These are phyloP conservation scores for Panthera tigris DNA, from an alignment of 2,113 vertebrate genomes.

Conservation along the genomic window DNA sequence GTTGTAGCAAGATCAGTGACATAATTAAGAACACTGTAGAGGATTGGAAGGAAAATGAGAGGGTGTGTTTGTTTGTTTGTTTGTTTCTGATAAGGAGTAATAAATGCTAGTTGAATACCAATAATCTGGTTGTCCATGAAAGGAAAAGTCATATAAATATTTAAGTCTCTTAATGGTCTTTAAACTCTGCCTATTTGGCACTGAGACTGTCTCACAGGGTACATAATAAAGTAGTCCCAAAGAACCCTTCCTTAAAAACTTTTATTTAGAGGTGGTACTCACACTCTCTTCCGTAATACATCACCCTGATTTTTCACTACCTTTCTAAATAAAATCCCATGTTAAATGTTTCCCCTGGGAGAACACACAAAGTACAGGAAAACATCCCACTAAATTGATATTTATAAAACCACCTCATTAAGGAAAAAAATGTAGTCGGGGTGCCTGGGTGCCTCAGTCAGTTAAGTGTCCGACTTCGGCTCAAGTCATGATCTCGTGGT, in stretches of 20 bases:
- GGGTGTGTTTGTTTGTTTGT: slow-evolving; percentile 39
- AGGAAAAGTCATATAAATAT: slow-evolving; percentile 72
- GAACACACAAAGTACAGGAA: slow-evolving; percentile 3
- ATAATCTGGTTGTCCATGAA: slow-evolving; percentile 70
- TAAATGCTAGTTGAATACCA: slow-evolving; percentile 71
- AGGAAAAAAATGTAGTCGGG: neutral
- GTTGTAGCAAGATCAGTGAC: slow-evolving; percentile 80
- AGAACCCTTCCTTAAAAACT: slow-evolving; percentile 47
- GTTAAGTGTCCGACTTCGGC: no score
- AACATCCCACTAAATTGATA: neutral
- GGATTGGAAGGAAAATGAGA: slow-evolving; percentile 78
- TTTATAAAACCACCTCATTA: slow-evolving; percentile 10
- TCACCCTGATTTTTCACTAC: slow-evolving; percentile 1
- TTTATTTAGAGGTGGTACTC: neutral
- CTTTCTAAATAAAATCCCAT: slow-evolving; percentile 45
- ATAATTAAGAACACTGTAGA: slow-evolving; percentile 84
- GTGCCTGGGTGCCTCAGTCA: no score
- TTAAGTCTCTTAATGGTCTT: slow-evolving; percentile 74
- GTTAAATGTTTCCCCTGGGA: slow-evolving; percentile 18
- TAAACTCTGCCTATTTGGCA: slow-evolving; percentile 74
- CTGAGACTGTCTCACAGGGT: slow-evolving; percentile 41
- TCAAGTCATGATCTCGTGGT: no score
- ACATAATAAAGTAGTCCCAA: slow-evolving; percentile 48
- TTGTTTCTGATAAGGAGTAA: slow-evolving; percentile 69
- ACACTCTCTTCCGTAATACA: neutral